Evolutionary conservation across 2,797 vertebrate genomes (phyloP).

Genomic region (Fratercula arctica): DNA sequence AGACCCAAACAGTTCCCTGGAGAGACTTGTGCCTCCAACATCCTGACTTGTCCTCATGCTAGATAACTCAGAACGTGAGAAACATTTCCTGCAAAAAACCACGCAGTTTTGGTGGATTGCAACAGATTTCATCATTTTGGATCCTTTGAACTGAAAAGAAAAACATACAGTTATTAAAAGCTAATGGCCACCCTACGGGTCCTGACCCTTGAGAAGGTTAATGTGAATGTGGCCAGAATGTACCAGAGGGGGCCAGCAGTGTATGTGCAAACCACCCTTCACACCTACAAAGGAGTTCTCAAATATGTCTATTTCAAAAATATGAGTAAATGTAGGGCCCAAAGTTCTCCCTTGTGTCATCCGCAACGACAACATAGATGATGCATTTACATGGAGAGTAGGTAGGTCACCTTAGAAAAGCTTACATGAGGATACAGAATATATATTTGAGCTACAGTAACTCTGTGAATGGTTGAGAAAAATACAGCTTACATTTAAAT

Average conservation of each 20-base stretch:
- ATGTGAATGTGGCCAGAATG: rapidly evolving
- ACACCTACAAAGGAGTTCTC: background rate
- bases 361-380: background rate
- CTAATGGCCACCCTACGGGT: too few relatives aligned
- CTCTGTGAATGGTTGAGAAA: background rate
- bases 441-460: background rate
- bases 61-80: background rate
- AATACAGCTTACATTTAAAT: background rate
- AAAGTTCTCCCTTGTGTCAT: background rate
- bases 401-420: background rate
- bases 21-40: background rate
- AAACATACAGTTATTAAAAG: background rate
- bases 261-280: background rate
- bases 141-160: background rate
- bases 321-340: background rate
- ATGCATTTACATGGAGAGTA: background rate
- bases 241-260: background rate
- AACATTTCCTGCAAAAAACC: background rate
- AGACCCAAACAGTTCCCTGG: background rate
- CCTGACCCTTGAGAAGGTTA: background rate
- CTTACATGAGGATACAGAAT: background rate
- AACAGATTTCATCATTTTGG: background rate
- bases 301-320: background rate
- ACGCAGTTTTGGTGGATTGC: background rate
- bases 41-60: rapidly evolving